phyloP scores from a whole-genome alignment of 1,140 invertebrate genomes.

The Ephestia elutella region DNA sequence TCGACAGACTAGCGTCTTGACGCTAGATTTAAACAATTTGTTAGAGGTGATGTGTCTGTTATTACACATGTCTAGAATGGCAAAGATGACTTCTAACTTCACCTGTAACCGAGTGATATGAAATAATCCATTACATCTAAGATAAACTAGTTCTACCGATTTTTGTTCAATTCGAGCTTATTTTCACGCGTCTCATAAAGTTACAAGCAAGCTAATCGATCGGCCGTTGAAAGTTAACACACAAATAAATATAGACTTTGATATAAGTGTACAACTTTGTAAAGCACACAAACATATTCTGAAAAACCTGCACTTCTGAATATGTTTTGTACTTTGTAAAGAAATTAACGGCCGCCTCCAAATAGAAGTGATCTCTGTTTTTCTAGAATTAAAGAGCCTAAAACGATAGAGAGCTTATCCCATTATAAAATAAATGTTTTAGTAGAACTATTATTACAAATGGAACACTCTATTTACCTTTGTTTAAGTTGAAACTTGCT shows the following conservation, averaged over 20 bases:
- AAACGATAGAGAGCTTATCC: slow-evolving; percentile 69
- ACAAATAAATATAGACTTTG: background rate
- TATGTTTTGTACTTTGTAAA: slow-evolving; percentile 12
- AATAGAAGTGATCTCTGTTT: slow-evolving; percentile 39
- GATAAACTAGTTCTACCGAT: slow-evolving; percentile 14
- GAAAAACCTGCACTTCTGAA: slow-evolving; percentile 30
- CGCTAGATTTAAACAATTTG: slow-evolving; percentile 39
- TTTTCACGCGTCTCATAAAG: slow-evolving; percentile 14
- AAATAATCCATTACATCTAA: slow-evolving; percentile 21
- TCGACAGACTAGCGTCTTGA: slow-evolving; percentile 37
- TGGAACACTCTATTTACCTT: slow-evolving; percentile 64
- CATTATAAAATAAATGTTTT: slow-evolving; percentile 65
- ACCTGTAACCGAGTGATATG: slow-evolving; percentile 1
- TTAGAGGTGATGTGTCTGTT: slow-evolving; percentile 40
- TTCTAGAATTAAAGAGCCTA: slow-evolving; percentile 58
- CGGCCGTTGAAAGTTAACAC: background rate
- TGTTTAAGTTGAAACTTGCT: slow-evolving; percentile 66
- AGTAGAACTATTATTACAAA: slow-evolving; percentile 63
- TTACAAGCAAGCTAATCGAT: background rate
- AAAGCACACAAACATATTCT: slow-evolving; percentile 13
- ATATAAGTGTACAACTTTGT: background rate
- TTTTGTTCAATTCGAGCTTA: slow-evolving; percentile 24
- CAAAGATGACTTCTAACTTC: slow-evolving; percentile 42
- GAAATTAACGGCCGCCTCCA: background rate
- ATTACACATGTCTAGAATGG: slow-evolving; percentile 40